Percentiles rank a stretch among this genome's conserved stretches.
Conservation (phyloP, 2,888 invertebrate genomes). For the Tolmerus cingulatus region DNA sequence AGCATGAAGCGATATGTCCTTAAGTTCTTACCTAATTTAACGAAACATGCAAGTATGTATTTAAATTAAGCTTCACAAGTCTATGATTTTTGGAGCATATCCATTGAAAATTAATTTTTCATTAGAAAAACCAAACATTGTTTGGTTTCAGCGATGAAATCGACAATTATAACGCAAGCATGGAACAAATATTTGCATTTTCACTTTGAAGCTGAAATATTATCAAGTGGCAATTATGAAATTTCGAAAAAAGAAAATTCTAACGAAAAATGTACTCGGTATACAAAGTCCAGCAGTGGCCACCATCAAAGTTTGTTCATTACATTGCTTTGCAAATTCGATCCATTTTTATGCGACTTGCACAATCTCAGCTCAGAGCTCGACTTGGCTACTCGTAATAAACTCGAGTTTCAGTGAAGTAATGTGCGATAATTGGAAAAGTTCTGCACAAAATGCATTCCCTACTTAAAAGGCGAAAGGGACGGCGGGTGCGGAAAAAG, state of each 20-base stretch:
- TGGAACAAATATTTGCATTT: not conserved
- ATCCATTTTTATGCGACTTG: conserved; percentile 12
- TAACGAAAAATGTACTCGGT: not conserved
- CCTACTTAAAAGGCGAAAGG: not conserved
- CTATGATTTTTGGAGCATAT: no score
- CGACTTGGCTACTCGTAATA: not conserved
- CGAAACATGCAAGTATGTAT: no score
- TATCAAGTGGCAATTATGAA: not conserved
- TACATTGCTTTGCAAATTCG: conserved; percentile 8
- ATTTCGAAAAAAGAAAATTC: not conserved
- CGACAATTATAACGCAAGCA: not conserved
- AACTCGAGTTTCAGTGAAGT: conserved; percentile 17
- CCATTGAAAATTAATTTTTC: no score
- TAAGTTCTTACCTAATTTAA: no score
- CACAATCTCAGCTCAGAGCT: not conserved
- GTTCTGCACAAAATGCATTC: conserved; percentile 38
- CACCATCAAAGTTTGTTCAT: conserved; percentile 16
- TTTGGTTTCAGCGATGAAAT: not conserved
- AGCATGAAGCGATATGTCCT: no score
- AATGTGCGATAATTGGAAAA: conserved; percentile 39
- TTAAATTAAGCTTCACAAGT: no score
- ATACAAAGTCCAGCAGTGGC: not conserved
- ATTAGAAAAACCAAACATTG: no score
- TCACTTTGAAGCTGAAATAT: not conserved
- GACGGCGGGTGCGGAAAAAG: not conserved